phyloP scores from a whole-genome alignment of 64 coral and sea anemone genomes.

The Pocillopora verrucosa region DNA sequence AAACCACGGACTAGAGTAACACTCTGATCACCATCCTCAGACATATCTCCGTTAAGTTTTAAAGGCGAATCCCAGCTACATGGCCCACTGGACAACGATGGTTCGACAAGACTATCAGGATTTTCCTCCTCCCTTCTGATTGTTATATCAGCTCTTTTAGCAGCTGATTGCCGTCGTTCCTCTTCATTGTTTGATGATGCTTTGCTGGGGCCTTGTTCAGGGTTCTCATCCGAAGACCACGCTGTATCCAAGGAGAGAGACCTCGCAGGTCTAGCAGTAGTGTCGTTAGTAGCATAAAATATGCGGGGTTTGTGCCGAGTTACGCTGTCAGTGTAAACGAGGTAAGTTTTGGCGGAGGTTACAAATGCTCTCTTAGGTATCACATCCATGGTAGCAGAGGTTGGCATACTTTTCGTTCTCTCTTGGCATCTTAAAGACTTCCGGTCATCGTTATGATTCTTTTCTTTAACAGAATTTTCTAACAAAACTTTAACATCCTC shows the following conservation, averaged over 20 bases:
- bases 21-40: not conserved
- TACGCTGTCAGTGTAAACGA: not conserved
- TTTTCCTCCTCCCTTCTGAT: not conserved
- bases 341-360: not conserved
- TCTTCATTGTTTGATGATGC: not conserved
- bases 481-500: not conserved
- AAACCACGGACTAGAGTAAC: not conserved
- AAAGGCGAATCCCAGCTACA: not conserved
- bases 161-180: not conserved
- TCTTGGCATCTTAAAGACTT: not conserved
- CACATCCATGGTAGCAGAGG: not conserved
- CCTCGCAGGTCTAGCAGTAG: not conserved
- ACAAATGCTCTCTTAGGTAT: not conserved
- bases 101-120: not conserved
- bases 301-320: not conserved
- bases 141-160: not conserved
- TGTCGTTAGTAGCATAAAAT: not conserved
- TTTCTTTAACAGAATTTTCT: not conserved
- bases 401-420: slow-evolving; percentile 8
- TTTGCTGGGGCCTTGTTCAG: not conserved
- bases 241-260: not conserved
- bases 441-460: not conserved
- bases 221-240: too few species aligned
- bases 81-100: not conserved
- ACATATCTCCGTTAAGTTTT: not conserved